phyloP scores from a whole-genome alignment of 2,888 invertebrate genomes.

The Dryobotodes eremita region DNA sequence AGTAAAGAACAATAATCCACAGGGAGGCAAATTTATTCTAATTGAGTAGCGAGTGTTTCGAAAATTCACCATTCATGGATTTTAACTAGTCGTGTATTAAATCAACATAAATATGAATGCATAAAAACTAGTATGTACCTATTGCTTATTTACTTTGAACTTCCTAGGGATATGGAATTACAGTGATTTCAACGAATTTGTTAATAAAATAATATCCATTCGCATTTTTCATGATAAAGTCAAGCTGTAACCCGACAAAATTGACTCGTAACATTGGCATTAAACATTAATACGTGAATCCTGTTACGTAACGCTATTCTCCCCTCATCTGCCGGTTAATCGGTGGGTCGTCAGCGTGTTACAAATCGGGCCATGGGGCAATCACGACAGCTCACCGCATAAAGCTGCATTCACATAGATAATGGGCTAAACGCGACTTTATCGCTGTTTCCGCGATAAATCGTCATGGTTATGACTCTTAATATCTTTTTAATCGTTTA shows the following conservation, averaged over 20 bases:
- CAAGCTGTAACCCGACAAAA: constrained; percentile 22
- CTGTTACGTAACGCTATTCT: constrained; percentile 18
- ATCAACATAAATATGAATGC: neutral
- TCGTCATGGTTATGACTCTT: neutral
- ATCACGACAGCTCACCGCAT: constrained; percentile 58
- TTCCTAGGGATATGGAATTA: neutral
- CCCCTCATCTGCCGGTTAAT: constrained; percentile 56
- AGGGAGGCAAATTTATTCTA: neutral
- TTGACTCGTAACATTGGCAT: constrained; percentile 30
- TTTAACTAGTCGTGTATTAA: neutral
- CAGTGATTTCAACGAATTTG: neutral
- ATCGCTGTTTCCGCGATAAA: constrained; percentile 21
- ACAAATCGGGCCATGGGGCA: constrained; percentile 69
- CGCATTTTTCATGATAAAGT: neutral
- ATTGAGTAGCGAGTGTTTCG: neutral
- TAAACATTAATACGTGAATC: constrained; percentile 29
- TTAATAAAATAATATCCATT: neutral
- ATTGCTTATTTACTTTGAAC: neutral
- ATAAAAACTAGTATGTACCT: neutral
- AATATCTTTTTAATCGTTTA: constrained; percentile 33
- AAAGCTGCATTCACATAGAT: constrained; percentile 45
- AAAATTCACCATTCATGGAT: no score
- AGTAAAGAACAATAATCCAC: neutral
- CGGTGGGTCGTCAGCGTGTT: constrained; percentile 59
- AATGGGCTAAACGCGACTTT: constrained; percentile 20